Evolutionary conservation across 2,797 vertebrate species (phyloP).

Genomic region (Tinamus major): DNA sequence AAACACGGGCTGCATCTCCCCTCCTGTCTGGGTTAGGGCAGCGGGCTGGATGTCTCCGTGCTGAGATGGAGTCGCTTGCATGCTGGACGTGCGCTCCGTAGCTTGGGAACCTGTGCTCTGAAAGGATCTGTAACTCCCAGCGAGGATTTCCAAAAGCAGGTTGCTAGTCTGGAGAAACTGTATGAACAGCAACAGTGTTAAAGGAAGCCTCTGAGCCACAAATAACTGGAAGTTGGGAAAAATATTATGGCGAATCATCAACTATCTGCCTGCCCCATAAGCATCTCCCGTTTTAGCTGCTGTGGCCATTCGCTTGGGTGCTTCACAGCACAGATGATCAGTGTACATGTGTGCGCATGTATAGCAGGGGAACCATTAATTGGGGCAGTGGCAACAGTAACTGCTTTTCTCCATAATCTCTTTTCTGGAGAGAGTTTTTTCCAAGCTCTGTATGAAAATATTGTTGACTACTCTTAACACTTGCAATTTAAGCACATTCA

Average conservation of each 20-base stretch:
- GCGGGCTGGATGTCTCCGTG: conserved; percentile 10
- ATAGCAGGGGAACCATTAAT: neutral
- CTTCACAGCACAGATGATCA: fast-evolving
- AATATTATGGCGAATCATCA: neutral
- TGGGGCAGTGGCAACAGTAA: neutral
- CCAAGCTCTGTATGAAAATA: neutral
- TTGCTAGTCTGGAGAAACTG: conserved; percentile 22
- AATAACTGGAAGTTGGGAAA: conserved; percentile 14
- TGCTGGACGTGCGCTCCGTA: neutral
- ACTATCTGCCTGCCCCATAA: neutral
- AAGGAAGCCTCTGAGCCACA: conserved; percentile 36
- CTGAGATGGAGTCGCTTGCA: neutral
- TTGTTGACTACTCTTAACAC: neutral
- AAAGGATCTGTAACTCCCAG: conserved; percentile 49
- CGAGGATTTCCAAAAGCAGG: conserved; percentile 37
- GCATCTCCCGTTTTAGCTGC: conserved; percentile 8
- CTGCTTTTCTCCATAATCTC: neutral
- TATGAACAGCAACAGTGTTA: conserved; percentile 56
- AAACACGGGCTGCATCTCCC: neutral
- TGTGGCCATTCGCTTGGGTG: neutral
- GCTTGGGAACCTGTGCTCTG: conserved; percentile 1
- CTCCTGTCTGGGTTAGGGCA: neutral
- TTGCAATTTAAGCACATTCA: neutral
- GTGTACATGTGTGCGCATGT: neutral
- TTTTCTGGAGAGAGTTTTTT: neutral